Base-by-base conservation (phyloP, 1,140 invertebrate genomes). In the Saccostrea cuccullata region DNA sequence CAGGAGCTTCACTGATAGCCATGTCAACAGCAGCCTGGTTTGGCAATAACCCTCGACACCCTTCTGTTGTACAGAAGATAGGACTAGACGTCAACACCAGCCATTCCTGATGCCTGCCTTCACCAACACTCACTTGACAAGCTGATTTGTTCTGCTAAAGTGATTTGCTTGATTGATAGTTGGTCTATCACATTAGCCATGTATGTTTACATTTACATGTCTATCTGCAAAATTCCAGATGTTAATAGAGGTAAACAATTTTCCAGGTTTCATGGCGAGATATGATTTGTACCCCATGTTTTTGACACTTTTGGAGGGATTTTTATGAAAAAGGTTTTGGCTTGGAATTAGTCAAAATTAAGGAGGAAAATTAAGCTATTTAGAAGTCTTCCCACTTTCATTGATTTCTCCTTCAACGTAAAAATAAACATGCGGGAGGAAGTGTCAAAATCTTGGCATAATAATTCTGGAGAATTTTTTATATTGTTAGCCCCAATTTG, bases 191-290 rank as follows among this genome's bases (percentile, higher is more conserved):
- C 70, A 77, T 77, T 26, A 77, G 70, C 70, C 12, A 30, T 77
- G 70, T 77, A 77, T 77, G 70, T 77, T 77, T 77, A 77, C 70
- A 77, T 36, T 77, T 77, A 77, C 26, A 77, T 77, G 70, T 77
- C 70, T 77, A 77, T 77, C 30, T 77, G 26, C 26, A 77, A 26
- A 77, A 77, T 77, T 77, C 70, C 70, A 77, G 70, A 77, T 77
- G 70, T 26, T 77, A 77, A 77, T 36, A 77, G 70, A 77, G 30
- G 26, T 77, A 77, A 77, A 77, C 70, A 77, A 77, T 77, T 77
- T 64, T 77, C 70, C 70, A 77, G 70, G 30, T 77, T 77, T 77
- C 70, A 30, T 77, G 60, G 23, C 36, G 70, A 77, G 70, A 26
- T 47, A 47, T 77, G 70, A 77, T 77, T 77, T 77, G 15, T 77